These are phyloP conservation scores for Bothrops jararaca DNA, from an alignment of 2,113 vertebrate genomes.

Conservation along the genomic window DNA sequence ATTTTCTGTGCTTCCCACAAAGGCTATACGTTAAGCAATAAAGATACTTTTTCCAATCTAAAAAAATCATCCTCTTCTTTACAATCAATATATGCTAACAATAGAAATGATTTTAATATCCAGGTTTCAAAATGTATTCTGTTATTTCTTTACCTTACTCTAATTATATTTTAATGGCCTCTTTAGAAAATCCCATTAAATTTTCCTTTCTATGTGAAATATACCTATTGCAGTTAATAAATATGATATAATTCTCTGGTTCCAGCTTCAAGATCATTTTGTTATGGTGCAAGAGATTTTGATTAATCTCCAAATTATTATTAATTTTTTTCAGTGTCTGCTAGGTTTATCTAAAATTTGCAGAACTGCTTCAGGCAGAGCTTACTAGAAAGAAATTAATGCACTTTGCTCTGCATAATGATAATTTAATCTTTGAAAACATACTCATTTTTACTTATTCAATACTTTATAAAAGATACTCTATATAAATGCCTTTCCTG, in stretches of 20 bases:
- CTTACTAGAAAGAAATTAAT: constrained; percentile 33
- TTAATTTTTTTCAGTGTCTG: constrained; percentile 25
- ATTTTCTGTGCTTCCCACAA: constrained; percentile 6
- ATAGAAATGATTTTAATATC: constrained; percentile 45
- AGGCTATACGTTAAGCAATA: not conserved
- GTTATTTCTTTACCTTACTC: constrained; percentile 56
- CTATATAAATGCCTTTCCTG: constrained; percentile 35
- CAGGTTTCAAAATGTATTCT: constrained; percentile 50
- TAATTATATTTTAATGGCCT: constrained; percentile 58
- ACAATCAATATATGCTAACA: constrained; percentile 1
- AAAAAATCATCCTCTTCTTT: constrained; percentile 6
- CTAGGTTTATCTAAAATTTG: constrained; percentile 63
- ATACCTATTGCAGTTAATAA: constrained; percentile 56
- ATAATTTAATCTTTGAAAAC: constrained; percentile 47
- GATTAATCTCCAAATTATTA: constrained; percentile 61
- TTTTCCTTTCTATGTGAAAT: constrained; percentile 55
- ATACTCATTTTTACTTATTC: constrained; percentile 57
- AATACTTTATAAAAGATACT: constrained; percentile 26
- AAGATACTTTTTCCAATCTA: constrained; percentile 20
- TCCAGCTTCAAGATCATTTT: constrained; percentile 59
- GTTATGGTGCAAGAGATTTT: constrained; percentile 59
- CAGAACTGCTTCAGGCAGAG: constrained; percentile 49
- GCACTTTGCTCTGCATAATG: constrained; percentile 48
- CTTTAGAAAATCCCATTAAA: constrained; percentile 45
- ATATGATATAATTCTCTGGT: constrained; percentile 54